Conservation (phyloP, 2,888 invertebrate species). For the Anthrax anthrax region DNA sequence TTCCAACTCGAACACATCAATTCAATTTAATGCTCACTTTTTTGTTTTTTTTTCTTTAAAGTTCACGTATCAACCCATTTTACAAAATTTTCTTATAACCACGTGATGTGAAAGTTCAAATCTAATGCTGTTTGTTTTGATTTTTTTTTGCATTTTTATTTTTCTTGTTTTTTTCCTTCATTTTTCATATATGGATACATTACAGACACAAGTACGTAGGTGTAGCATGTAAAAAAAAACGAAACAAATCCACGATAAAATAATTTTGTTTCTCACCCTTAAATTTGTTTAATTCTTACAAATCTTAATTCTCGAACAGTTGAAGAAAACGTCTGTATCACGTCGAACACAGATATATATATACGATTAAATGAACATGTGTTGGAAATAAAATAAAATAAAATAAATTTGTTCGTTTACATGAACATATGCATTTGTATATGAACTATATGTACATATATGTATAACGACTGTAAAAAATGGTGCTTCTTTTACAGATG, state of each 20-base stretch:
- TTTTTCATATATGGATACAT: constrained; percentile 1
- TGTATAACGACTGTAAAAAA: no score
- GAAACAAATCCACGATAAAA: constrained; percentile 10
- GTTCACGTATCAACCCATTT: constrained; percentile 2
- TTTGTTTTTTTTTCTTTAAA: no score
- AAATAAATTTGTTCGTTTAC: no score
- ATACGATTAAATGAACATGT: no score
- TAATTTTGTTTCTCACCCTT: constrained; percentile 3
- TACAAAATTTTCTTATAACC: not conserved
- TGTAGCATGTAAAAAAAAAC: constrained; percentile 7
- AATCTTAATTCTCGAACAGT: constrained; percentile 4
- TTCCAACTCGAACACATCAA: constrained; percentile 8
- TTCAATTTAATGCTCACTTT: not conserved
- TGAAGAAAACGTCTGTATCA: no score
- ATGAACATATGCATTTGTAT: no score
- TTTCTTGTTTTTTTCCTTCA: not conserved
- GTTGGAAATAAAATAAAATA: no score
- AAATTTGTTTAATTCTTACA: not conserved
- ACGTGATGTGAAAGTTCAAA: constrained; percentile 8
- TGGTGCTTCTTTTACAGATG: no score
- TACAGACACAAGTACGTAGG: not conserved
- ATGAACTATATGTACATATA: no score
- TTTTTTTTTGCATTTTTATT: not conserved
- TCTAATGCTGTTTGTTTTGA: constrained; percentile 5
- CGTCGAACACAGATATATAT: no score